Percentiles rank a stretch among this genome's conserved stretches.
Conservation (phyloP, 2,888 invertebrate species). For the Lagria hirta region DNA sequence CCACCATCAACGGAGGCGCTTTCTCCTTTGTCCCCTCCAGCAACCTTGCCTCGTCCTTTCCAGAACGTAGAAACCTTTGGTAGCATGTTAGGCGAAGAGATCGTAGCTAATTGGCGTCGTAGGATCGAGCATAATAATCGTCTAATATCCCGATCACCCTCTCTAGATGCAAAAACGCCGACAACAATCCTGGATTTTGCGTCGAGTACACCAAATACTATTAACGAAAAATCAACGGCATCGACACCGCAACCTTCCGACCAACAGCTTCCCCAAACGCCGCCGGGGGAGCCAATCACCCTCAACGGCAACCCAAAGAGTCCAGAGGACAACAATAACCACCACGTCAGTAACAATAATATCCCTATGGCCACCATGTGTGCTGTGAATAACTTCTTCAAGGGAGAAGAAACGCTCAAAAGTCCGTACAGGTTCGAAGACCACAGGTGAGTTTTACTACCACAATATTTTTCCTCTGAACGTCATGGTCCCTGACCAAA, state of each 20-base stretch:
- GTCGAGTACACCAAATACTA: constrained; percentile 48
- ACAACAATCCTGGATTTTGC: constrained; percentile 54
- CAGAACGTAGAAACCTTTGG: constrained; percentile 73
- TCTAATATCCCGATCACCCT: constrained; percentile 39
- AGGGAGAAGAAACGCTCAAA: constrained; percentile 58
- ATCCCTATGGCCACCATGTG: constrained; percentile 57
- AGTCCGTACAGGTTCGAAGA: constrained; percentile 81
- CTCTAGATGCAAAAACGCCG: constrained; percentile 42
- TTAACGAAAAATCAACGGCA: constrained; percentile 41
- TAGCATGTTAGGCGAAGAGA: constrained; percentile 77
- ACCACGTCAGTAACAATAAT: constrained; percentile 57
- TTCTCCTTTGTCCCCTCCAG: constrained; percentile 27
- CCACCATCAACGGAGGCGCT: constrained; percentile 33
- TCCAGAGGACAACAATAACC: constrained; percentile 55
- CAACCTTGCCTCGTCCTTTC: constrained; percentile 56
- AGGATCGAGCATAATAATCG: constrained; percentile 61
- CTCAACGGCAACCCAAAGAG: constrained; percentile 57
- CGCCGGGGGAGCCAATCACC: constrained; percentile 40
- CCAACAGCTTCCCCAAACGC: constrained; percentile 36
- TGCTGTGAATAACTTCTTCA: constrained; percentile 52
- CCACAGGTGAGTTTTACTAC: constrained; percentile 49
- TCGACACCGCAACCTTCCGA: constrained; percentile 57
- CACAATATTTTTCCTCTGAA: too few species aligned
- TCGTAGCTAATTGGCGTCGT: constrained; percentile 77
- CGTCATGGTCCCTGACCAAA: too few species aligned